A percentile compares a stretch with the other conserved stretches of the same genome.
These are phyloP conservation scores for Chrysaora quinquecirrha DNA, from an alignment of 30 jellyfish, hydroid and myxozoan species.

Conservation along the genomic window DNA sequence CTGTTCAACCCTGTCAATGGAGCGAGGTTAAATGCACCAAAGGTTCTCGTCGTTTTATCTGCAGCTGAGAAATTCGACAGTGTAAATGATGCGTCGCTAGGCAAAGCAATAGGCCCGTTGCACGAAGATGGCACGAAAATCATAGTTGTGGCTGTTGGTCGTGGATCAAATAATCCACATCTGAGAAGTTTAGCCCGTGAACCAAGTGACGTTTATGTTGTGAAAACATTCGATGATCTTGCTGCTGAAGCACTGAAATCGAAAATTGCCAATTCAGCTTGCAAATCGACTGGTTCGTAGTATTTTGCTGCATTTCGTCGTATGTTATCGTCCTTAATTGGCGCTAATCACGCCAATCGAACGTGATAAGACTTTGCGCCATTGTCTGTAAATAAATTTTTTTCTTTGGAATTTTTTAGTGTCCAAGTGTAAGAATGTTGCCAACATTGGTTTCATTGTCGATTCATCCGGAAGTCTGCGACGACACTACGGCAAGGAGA, in stretches of 20 bases:
- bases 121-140: constrained; percentile 22
- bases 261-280: neutral
- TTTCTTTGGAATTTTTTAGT: too few species aligned
- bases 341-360: too few species aligned
- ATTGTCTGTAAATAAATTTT: too few species aligned
- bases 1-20: constrained; percentile 55
- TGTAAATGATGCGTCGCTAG: constrained; percentile 20
- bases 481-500: constrained; percentile 61
- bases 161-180: neutral
- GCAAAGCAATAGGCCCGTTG: constrained; percentile 30
- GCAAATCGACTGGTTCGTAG: neutral
- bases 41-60: constrained; percentile 42
- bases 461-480: constrained; percentile 78
- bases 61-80: constrained; percentile 37
- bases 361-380: too few species aligned
- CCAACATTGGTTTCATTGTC: constrained; percentile 68
- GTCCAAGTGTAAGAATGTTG: constrained; percentile 62
- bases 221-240: neutral
- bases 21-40: constrained; percentile 48
- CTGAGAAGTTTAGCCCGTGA: neutral
- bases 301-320: neutral
- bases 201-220: neutral
- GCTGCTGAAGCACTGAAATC: neutral
- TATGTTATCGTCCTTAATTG: neutral
- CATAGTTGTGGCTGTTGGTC: neutral